Evolutionary conservation across 2,888 invertebrate species (phyloP).

Genomic region (Campopleginae sp.): DNA sequence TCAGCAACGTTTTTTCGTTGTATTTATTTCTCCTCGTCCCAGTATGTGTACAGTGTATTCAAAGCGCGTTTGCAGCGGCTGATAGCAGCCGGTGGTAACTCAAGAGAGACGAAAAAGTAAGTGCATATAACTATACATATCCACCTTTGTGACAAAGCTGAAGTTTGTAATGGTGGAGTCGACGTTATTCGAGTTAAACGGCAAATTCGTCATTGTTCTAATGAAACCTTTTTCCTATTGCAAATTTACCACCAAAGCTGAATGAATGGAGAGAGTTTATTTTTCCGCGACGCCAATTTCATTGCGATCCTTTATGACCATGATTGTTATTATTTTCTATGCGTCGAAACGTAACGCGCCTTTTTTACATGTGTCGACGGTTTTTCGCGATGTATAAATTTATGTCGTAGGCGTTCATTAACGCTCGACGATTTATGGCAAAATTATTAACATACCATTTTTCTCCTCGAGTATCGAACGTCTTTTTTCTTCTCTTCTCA

Average conservation of each 20-base stretch:
- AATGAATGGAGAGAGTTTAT: background rate
- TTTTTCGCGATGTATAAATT: background rate
- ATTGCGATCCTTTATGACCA: background rate
- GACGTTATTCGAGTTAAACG: background rate
- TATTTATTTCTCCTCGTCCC: background rate
- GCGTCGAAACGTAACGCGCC: background rate
- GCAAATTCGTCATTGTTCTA: background rate
- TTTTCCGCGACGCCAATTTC: background rate
- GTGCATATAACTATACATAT: slow-evolving; percentile 16
- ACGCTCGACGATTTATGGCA: background rate
- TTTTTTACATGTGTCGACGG: background rate
- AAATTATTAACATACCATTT: background rate
- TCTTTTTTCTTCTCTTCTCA: background rate
- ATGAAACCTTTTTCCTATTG: background rate
- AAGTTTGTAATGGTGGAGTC: background rate
- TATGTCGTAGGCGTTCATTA: background rate
- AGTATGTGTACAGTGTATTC: slow-evolving; percentile 10
- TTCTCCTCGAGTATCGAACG: background rate
- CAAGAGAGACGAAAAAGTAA: slow-evolving; percentile 54
- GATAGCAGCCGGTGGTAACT: slow-evolving; percentile 43
- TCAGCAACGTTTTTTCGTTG: background rate
- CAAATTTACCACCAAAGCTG: background rate
- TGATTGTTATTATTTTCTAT: background rate
- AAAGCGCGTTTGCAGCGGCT: slow-evolving; percentile 47
- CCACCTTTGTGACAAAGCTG: background rate